A percentile compares a stretch with the other conserved stretches of the same genome.
Evolutionary conservation across 2,888 invertebrate species (phyloP).

Genomic region (Heliconius ethilla): DNA sequence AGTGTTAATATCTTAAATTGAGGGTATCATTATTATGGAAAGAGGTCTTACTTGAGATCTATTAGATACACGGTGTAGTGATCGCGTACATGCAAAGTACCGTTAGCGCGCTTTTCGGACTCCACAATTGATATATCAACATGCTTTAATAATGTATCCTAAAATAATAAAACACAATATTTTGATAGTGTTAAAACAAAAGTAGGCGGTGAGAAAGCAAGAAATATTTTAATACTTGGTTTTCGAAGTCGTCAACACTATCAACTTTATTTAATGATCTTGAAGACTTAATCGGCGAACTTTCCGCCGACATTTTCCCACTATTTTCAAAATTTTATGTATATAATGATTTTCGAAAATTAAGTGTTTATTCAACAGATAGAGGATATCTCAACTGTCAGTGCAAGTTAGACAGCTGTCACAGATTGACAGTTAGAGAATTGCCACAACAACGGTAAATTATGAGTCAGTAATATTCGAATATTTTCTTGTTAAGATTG

Average conservation of each 20-base stretch:
- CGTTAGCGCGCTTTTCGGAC: conserved; percentile 89
- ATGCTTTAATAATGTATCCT: conserved; percentile 86
- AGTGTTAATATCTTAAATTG: conserved; percentile 31
- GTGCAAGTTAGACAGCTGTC: neutral
- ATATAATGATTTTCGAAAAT: conserved; percentile 21
- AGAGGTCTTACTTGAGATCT: conserved; percentile 86
- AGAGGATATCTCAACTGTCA: conserved; percentile 29
- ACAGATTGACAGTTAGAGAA: conserved; percentile 5
- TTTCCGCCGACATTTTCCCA: conserved; percentile 50
- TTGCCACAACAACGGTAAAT: neutral
- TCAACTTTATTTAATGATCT: conserved; percentile 63
- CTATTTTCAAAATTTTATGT: conserved; percentile 31
- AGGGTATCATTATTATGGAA: conserved; percentile 50
- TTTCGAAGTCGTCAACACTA: conserved; percentile 69
- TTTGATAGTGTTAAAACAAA: conserved; percentile 44
- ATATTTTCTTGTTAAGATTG: neutral
- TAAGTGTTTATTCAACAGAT: conserved; percentile 30
- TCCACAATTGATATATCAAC: conserved; percentile 89
- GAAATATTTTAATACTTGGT: conserved; percentile 59
- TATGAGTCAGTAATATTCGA: neutral
- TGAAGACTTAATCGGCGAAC: conserved; percentile 56
- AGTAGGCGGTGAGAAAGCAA: conserved; percentile 62
- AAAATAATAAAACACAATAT: conserved; percentile 54
- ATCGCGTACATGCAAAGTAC: conserved; percentile 87
- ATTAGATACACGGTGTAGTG: conserved; percentile 90